Base-by-base conservation (phyloP, 1,140 invertebrate genomes). In the Drosophila chauvacae region DNA sequence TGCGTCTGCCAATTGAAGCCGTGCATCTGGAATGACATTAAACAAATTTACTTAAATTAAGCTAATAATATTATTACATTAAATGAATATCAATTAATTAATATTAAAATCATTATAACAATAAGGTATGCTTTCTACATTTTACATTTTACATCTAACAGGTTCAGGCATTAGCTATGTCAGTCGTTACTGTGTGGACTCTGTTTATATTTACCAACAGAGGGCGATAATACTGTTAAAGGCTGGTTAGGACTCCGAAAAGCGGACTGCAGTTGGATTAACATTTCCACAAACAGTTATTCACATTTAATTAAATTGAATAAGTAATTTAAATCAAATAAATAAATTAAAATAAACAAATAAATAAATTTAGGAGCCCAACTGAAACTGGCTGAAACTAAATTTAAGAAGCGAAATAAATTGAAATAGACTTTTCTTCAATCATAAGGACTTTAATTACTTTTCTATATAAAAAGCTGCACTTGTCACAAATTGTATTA, bases 211-310 rank as follows among this genome's bases (percentile, higher is more conserved):
- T 4, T 37, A 55, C 51, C 33, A 35, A 23, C 10, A 37, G 51
- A 55, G 50, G 50, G 50, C n/a, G 13, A 20, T 6, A 55, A 37
- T 55, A 37, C 51, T 55, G 33, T 18, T 55, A 55, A 53, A 23
- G 10, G 1, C 13, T 5, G 6, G 2, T 1, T 4, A 6, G 3
- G 18, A 55, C 18, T 55, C 51, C 51, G 51, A 55, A 55, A 20
- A 53, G 5, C 4, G 3, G 3, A 4, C n/a, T 3, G 2, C 2
- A 11, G 1, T 5, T 33, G 30, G 30, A 33, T 33, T 33, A 10
- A 33, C 30, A 5, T 48, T 26, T 28, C 16, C 23, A 48, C 1
- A 47, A 16, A 7, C 5, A 48, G n/a, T 10, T 9, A 30, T 9
- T 30, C 7, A 30, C 7, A 33, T 33, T 33, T 33, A 33, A 10